Percentiles rank a stretch among this genome's conserved stretches.
phyloP scores from a whole-genome alignment of 2,113 vertebrate species.

The Hippolais icterina region DNA sequence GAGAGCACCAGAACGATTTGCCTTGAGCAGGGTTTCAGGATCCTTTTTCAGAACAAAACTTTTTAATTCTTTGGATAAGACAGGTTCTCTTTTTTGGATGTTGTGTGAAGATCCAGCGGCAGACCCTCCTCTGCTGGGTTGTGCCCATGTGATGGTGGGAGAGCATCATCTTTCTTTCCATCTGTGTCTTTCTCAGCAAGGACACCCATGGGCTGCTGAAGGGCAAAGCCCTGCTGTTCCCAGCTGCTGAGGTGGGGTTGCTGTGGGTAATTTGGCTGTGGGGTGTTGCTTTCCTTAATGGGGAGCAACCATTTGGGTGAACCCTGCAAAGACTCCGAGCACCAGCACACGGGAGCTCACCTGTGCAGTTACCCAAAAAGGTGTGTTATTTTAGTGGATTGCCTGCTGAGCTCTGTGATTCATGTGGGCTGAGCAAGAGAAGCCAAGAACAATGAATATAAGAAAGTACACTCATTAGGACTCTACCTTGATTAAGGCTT shows the following conservation, averaged over 20 bases:
- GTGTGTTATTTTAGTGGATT: not conserved
- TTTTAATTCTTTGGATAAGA: not conserved
- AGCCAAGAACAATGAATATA: not conserved
- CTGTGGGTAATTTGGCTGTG: not conserved
- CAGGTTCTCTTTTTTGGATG: not conserved
- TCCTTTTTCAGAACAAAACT: not conserved
- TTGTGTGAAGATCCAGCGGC: rapidly evolving
- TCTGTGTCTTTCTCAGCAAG: rapidly evolving
- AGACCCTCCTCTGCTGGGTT: rapidly evolving
- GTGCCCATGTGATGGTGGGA: rapidly evolving
- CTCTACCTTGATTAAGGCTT: not conserved
- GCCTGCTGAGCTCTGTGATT: not conserved
- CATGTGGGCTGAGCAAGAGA: not conserved
- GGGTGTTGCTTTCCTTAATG: not conserved
- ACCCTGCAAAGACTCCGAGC: not conserved
- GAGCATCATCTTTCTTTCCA: not conserved
- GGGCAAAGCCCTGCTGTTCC: not conserved
- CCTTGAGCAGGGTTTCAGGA: not conserved
- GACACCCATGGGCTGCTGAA: not conserved
- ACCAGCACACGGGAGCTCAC: rapidly evolving
- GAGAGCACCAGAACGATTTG: not conserved
- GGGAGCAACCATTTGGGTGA: rapidly evolving
- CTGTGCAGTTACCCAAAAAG: not conserved
- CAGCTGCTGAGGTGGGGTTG: not conserved
- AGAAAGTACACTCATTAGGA: not conserved